phyloP scores from a whole-genome alignment of 2,797 vertebrate genomes.

The Peromyscus melanophrys region DNA sequence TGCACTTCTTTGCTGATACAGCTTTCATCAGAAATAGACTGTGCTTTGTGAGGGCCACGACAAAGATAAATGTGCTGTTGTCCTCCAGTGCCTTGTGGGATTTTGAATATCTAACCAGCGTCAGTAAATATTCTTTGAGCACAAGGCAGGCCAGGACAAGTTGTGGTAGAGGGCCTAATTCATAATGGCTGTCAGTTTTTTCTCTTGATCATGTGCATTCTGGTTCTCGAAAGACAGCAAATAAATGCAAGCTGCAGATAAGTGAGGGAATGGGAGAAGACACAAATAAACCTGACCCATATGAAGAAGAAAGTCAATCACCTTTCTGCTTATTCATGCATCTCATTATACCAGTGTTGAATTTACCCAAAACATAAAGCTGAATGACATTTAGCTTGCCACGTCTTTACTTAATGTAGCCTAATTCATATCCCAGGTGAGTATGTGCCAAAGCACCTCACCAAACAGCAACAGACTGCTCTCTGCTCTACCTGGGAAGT shows the following conservation, averaged over 20 bases:
- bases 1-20: not conserved
- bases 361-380: constrained; percentile 61
- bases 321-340: constrained; percentile 51
- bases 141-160: constrained; percentile 11
- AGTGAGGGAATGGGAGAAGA: not conserved
- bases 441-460: constrained; percentile 5
- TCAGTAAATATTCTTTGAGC: constrained; percentile 21
- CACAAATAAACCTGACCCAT: not conserved
- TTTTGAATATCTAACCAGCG: not conserved
- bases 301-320: not conserved
- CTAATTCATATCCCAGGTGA: constrained; percentile 15
- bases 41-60: not conserved
- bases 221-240: not conserved
- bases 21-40: not conserved
- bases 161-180: constrained; percentile 28
- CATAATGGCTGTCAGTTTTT: constrained; percentile 43
- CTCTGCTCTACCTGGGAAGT: not conserved
- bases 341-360: constrained; percentile 63
- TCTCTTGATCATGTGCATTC: not conserved
- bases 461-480: not conserved
- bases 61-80: not conserved
- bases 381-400: constrained; percentile 59
- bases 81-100: not conserved
- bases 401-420: constrained; percentile 62
- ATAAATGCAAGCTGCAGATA: constrained; percentile 5